Evolutionary conservation across 2,888 invertebrate species (phyloP).

Genomic region (Patella caerulea): DNA sequence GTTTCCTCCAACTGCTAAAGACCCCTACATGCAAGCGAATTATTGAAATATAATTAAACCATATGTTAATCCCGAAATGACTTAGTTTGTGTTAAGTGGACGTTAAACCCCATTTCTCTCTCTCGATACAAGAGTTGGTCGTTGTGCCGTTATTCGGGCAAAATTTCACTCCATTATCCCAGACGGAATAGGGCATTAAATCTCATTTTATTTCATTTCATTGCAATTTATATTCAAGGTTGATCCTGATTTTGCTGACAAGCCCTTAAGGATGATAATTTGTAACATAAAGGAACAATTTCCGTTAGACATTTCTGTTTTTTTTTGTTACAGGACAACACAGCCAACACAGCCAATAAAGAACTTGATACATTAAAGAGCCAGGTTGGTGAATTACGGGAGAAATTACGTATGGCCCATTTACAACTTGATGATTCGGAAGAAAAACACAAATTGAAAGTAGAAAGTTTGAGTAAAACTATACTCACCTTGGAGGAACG

Average conservation of each 20-base stretch:
- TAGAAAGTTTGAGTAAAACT: slow-evolving; percentile 60
- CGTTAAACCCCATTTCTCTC: too few species aligned
- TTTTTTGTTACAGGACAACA: slow-evolving; percentile 48
- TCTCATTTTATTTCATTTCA: too few species aligned
- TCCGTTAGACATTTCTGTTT: neutral
- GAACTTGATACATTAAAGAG: slow-evolving; percentile 64
- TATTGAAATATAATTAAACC: too few species aligned
- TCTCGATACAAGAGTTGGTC: too few species aligned
- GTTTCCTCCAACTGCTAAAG: too few species aligned
- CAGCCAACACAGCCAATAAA: slow-evolving; percentile 40
- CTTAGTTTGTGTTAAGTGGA: too few species aligned
- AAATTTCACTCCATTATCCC: too few species aligned
- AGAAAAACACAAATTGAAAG: slow-evolving; percentile 60
- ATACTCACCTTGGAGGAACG: slow-evolving; percentile 63
- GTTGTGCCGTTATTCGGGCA: too few species aligned
- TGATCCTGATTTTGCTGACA: neutral
- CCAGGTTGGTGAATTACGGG: slow-evolving; percentile 76
- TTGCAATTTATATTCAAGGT: neutral
- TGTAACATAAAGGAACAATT: neutral
- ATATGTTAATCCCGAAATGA: too few species aligned
- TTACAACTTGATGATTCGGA: slow-evolving; percentile 71
- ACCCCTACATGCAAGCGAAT: too few species aligned
- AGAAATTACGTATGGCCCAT: slow-evolving; percentile 52
- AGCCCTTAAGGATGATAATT: neutral
- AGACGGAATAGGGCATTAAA: neutral